Base-by-base conservation (phyloP, 1,140 invertebrate genomes). In the Nymphalis io region DNA sequence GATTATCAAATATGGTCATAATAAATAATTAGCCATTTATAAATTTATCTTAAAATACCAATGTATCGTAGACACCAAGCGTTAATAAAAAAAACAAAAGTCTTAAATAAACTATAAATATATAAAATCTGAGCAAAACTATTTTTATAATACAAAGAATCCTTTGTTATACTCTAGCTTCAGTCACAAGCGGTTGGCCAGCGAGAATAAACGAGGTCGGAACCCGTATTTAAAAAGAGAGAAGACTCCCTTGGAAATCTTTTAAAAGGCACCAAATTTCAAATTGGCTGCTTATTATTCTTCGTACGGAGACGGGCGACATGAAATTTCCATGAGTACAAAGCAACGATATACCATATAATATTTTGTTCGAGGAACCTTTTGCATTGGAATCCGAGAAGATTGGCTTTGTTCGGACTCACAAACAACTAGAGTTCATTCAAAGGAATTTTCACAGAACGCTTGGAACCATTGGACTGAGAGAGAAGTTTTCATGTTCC, bases 241-340 rank as follows among this genome's bases (percentile, higher is more conserved):
- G 13, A 53, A 53, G 20, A 10, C 5, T 46, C n/a, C 42, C 4
- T 51, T 51, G 46, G 11, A 60, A 68, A 42, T 53, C 55, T 58
- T 70, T 60, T n/a, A 60, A 73, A 60, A 60, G 58, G 51, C 66
- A 53, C 65, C 63, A 73, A 78, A 76, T 73, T 79, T 65, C 68
- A 73, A 81, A 81, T 79, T 80, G 76, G 71, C 78, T 77, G 59
- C 67, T 85, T 76, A 80, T 71, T 72, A 84, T 83, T 81, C 79
- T 59, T 60, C 57, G 48, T 74, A 73, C 61, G 42, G 59, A 65
- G 65, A 53, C 68, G 38, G 58, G 71, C 70, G 68, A 77, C 73
- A 78, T 75, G 72, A 80, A 83, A 82, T 85, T 76, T 81, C 73
- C 79, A 83, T 83, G 70, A 82, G 57, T 68, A 85, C 82, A 87